Base-by-base conservation (phyloP, 2,113 vertebrate species). In the Neopipo cinnamomea region DNA sequence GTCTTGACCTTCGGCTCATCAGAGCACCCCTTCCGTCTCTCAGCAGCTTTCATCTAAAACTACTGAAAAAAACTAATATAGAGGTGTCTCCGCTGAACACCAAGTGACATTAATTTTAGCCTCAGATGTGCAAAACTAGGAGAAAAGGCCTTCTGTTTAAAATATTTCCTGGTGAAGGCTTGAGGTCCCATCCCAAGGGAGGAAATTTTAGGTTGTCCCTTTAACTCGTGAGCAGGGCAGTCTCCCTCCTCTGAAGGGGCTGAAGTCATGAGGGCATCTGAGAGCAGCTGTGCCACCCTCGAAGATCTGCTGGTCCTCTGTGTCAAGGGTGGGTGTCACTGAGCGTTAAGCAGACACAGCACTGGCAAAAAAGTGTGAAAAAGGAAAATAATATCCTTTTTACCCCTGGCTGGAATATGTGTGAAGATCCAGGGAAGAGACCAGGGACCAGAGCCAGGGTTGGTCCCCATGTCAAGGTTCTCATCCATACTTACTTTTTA, bases 21-120 rank as follows among this genome's bases (percentile, higher is more conserved):
- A 84, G 52, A 89, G 81, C 72, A 88, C 47, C 33, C n/a, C 28
- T 95, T 93, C 61, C 0, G 6, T 44, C 70, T 92, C 87, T 67
- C 74, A 86, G 61, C 28, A 84, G 44, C 79, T 96, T 97, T 95
- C 79, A 84, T 91, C 86, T 92, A 72, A 68, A 93, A 52, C 68
- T 80, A 56, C 73, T 44, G 63, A 79, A 92, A 85, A 88, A 72
- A 73, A 0, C 27, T 56, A 85, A 90, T 80, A 18, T 6, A 14
- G 55, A 50, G 31, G 72, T 84, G 68, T 46, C 73, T 96, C 35
- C 46, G 33, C 70, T 78, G 85, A 92, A n/a, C 73, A 78, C 76
- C 35, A 53, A 58, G 65, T 78, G 73, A 41, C 73, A 63, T 81
- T 83, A 80, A 79, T 90, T 81, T 83, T 80, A 55, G 49, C 19